These are phyloP conservation scores for Daktulosphaira vitifoliae DNA, from an alignment of 1,140 invertebrate species.

Conservation along the genomic window DNA sequence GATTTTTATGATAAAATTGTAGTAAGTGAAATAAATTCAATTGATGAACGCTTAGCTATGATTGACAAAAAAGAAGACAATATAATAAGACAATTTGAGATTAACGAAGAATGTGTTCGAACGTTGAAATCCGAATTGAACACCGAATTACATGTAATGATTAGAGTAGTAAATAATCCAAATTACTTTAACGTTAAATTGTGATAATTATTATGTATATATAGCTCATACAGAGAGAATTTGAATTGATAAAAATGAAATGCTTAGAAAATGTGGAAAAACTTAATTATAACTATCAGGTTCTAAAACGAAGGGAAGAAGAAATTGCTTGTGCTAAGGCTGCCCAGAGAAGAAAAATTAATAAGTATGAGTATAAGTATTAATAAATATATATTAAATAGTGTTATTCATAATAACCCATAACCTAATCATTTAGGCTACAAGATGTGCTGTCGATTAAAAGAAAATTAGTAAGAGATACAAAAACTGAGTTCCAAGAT, in stretches of 20 bases:
- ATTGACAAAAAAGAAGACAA: slow-evolving; percentile 29
- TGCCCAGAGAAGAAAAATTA: slow-evolving; percentile 46
- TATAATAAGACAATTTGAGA: slow-evolving; percentile 18
- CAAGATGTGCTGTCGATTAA: slow-evolving; percentile 20
- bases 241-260: slow-evolving; percentile 46
- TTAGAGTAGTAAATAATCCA: background rate
- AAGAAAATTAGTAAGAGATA: slow-evolving; percentile 2
- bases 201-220: no score
- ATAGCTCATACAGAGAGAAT: slow-evolving; percentile 45
- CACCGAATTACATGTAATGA: slow-evolving; percentile 1
- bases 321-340: slow-evolving; percentile 47
- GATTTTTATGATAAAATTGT: background rate
- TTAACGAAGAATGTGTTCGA: slow-evolving; percentile 23
- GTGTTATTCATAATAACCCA: background rate
- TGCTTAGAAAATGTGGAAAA: slow-evolving; percentile 49
- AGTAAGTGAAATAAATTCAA: background rate
- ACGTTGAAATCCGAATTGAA: slow-evolving; percentile 14
- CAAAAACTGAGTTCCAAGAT: background rate
- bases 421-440: background rate
- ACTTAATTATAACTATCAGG: slow-evolving; percentile 49
- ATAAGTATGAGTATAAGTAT: slow-evolving; percentile 37
- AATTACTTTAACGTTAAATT: no score
- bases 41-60: slow-evolving; percentile 8
- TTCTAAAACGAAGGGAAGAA: slow-evolving; percentile 48
- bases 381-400: background rate